Base-by-base conservation (phyloP, 2,888 invertebrate genomes). In the Drosophila basisetae region DNA sequence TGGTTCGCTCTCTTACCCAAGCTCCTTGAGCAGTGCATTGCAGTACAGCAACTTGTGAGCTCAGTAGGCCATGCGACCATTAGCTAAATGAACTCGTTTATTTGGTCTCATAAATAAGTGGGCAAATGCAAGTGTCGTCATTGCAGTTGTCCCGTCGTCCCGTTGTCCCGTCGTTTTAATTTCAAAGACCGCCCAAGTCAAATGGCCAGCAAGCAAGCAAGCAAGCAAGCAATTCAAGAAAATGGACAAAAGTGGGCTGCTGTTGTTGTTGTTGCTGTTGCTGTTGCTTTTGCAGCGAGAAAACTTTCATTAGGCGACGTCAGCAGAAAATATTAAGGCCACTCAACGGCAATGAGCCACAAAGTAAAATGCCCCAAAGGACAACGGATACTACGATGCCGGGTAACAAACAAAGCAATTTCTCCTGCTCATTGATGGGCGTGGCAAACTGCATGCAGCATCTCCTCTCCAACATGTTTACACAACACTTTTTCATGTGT, bases 51-150 rank as follows among this genome's bases (percentile, higher is more conserved):
- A 43, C 85, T 88, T 75, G 83, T 68, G 69, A 77, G 82, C 80
- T 73, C 83, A 84, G 76, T 86, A 85, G 85, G 89, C 89, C 89
- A 82, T 89, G 76, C 62, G 70, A 71, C 87, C 85, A 86, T 86
- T 86, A 86, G 85, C 89, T 81, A 86, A 86, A 86, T 86, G 89
- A 86, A 89, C 85, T 89, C 89, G 87, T 89, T 89, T 86, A 89
- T 86, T 82, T 80, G 84, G 67, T 63, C 87, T 87, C 89, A 84
- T 89, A 86, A 86, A 84, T 86, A 89, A 86, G 80, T 79, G 70
- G 78, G 68, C 75, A 76, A 81, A 82, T 86, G 89, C 89, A 81
- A 81, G 78, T 75, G 78, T 71, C 76, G 69, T 63, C 78, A 68
- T 58, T 73, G 67, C 78, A 72, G 43, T 35, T 43, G n/a, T 39